Conservation (phyloP, 2,113 vertebrate genomes). For the Rhizomys pruinosus region DNA sequence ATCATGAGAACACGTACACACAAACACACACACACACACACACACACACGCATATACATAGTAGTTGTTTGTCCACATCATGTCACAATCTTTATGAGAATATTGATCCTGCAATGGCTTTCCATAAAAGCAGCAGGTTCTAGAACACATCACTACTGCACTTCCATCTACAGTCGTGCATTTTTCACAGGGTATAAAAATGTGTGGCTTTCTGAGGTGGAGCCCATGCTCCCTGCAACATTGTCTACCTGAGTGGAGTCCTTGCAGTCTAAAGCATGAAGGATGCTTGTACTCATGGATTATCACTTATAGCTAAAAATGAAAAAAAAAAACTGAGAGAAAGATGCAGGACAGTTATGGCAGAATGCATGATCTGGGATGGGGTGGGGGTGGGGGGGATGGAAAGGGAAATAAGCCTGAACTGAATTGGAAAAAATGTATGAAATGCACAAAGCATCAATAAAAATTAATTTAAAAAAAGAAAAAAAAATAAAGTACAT, state of each 20-base stretch:
- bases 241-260: neutral
- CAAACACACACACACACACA: no score
- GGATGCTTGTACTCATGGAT: no score
- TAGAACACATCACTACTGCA: neutral
- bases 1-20: neutral
- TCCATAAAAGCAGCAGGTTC: neutral
- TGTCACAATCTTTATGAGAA: conserved; percentile 4
- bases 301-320: no score
- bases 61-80: neutral
- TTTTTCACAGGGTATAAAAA: neutral
- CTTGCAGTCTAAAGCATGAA: neutral
- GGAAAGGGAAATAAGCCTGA: no score
- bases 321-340: no score
- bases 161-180: neutral
- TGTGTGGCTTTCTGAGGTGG: neutral
- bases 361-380: no score
- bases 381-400: no score
- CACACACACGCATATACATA: neutral
- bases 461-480: no score
- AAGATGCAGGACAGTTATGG: no score
- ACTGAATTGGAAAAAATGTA: no score
- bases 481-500: no score
- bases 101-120: neutral
- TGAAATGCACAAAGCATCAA: no score
- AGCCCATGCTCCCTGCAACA: neutral